Percentiles rank a stretch among this genome's conserved stretches.
Conservation (phyloP, 2,113 vertebrate genomes). For the Sorex araneus region DNA sequence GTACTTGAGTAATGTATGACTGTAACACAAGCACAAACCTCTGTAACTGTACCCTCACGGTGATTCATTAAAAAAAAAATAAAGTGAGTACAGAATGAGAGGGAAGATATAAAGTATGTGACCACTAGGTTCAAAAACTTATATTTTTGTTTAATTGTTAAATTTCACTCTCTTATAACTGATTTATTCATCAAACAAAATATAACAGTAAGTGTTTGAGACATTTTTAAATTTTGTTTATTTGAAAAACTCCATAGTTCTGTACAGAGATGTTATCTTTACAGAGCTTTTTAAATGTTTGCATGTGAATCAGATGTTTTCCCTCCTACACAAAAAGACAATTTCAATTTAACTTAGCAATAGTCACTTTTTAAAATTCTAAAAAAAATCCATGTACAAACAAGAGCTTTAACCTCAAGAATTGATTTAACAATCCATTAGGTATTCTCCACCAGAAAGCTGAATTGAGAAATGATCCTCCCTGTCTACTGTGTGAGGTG, state of each 20-base stretch:
- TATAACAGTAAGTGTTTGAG: not conserved
- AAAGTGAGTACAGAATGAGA: too few relatives aligned
- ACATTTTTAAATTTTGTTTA: not conserved
- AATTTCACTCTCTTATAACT: not conserved
- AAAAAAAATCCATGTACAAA: slow-evolving; percentile 51
- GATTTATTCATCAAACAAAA: not conserved
- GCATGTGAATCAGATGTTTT: not conserved
- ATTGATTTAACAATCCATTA: slow-evolving; percentile 18
- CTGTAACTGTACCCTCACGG: too few relatives aligned
- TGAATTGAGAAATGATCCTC: slow-evolving; percentile 13
- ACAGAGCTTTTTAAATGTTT: not conserved
- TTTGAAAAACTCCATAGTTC: not conserved
- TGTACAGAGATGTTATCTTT: slow-evolving; percentile 13
- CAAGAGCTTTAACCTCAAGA: slow-evolving; percentile 54
- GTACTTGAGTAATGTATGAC: too few relatives aligned
- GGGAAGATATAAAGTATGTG: not conserved
- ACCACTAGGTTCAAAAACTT: too few relatives aligned
- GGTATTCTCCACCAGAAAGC: not conserved
- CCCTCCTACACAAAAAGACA: not conserved
- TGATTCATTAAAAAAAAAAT: too few relatives aligned
- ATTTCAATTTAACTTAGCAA: slow-evolving; percentile 49
- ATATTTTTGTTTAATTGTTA: not conserved
- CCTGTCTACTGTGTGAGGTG: not conserved
- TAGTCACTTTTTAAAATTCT: slow-evolving; percentile 40
- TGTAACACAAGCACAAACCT: too few relatives aligned